Evolutionary conservation across 2,888 invertebrate species (phyloP).

Genomic region (Melolontha melolontha): DNA sequence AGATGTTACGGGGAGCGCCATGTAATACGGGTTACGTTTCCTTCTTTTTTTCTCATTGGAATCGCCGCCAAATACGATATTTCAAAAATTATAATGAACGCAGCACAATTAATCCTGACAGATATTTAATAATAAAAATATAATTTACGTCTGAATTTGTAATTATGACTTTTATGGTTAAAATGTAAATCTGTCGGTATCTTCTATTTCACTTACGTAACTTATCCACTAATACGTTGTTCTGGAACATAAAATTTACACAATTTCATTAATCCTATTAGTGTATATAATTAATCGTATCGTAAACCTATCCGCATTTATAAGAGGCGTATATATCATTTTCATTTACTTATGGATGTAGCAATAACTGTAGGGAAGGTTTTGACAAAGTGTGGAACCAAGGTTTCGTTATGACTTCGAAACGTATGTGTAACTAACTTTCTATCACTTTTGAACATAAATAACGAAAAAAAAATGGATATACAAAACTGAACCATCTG

Average conservation of each 20-base stretch:
- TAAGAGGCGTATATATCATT: conserved; percentile 16
- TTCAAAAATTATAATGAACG: conserved; percentile 23
- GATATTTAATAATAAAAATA: conserved; percentile 26
- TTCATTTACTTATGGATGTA: conserved; percentile 3
- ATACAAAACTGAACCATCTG: too few species aligned
- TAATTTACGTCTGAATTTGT: conserved; percentile 30
- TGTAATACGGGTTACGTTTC: not conserved
- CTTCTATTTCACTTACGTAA: conserved; percentile 20
- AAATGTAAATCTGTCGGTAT: conserved; percentile 24
- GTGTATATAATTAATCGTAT: conserved; percentile 25
- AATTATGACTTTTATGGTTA: conserved; percentile 25
- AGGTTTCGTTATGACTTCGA: not conserved
- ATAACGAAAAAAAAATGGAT: too few species aligned
- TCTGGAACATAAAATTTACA: conserved; percentile 31
- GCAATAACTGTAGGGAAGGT: not conserved
- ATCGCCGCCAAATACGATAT: conserved; percentile 10
- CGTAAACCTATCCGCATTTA: conserved; percentile 19
- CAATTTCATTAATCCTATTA: conserved; percentile 33
- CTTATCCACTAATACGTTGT: conserved; percentile 20
- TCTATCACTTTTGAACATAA: too few species aligned
- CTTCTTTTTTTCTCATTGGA: not conserved
- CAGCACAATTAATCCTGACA: conserved; percentile 25
- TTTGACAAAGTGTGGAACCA: not conserved
- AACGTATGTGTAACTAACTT: too few species aligned
- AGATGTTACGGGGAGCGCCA: not conserved